A percentile compares a stretch with the other conserved stretches of the same genome.
These are phyloP conservation scores for Cirrhinus molitorella DNA, from an alignment of 2,797 vertebrate genomes.

Conservation along the genomic window DNA sequence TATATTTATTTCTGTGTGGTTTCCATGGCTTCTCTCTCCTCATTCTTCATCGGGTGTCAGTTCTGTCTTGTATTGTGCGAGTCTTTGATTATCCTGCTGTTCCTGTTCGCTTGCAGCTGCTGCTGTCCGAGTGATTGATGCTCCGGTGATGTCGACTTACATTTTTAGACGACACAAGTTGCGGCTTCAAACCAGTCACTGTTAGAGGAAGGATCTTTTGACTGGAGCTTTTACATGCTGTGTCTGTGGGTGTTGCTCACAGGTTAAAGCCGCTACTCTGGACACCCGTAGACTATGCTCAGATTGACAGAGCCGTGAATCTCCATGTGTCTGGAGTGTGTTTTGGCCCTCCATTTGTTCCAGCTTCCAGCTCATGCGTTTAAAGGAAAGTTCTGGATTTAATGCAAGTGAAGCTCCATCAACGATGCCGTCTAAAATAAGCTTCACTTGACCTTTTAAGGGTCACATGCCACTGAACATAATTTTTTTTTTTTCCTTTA, in stretches of 20 bases:
- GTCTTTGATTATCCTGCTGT: constrained; percentile 43
- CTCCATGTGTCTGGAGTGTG: neutral
- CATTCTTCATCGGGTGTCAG: constrained; percentile 25
- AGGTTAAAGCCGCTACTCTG: neutral
- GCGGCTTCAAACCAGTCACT: constrained; percentile 39
- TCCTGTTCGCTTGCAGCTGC: constrained; percentile 23
- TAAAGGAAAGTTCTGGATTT: neutral
- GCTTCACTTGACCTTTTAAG: too few relatives aligned
- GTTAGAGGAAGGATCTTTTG: constrained; percentile 35
- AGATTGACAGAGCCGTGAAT: neutral
- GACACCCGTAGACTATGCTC: neutral
- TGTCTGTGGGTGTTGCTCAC: neutral
- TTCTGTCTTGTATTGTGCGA: constrained; percentile 25
- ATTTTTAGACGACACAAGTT: constrained; percentile 31
- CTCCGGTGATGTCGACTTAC: constrained; percentile 34
- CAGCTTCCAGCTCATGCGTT: neutral
- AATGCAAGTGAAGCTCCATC: neutral
- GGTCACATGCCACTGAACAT: neutral
- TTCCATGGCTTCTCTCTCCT: constrained; percentile 19
- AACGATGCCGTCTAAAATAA: too few relatives aligned
- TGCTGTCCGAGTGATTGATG: constrained; percentile 55
- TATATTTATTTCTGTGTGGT: neutral
- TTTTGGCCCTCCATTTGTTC: constrained; percentile 13
- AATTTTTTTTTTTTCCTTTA: neutral
- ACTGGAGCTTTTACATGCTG: neutral